Evolutionary conservation across 2,113 vertebrate genomes (phyloP).

Genomic region (Alethe diademata): DNA sequence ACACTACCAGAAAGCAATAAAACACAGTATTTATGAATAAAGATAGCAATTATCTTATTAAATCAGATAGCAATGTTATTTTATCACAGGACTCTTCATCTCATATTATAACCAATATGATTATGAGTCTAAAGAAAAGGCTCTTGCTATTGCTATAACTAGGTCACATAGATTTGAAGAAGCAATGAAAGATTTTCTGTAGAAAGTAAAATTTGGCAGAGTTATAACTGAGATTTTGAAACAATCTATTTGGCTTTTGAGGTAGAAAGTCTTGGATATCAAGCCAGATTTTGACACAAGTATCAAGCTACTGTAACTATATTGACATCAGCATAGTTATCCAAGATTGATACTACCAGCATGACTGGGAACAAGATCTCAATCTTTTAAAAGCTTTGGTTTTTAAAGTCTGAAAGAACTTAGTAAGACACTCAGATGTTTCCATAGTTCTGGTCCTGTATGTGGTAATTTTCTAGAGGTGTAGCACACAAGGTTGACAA

Average conservation of each 20-base stretch:
- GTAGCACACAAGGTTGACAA: background rate
- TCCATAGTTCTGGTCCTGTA: background rate
- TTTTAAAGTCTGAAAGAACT: background rate
- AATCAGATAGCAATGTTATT: conserved; percentile 50
- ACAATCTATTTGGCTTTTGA: background rate
- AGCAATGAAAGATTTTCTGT: background rate
- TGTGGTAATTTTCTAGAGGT: background rate
- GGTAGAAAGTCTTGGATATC: background rate
- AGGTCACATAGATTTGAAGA: conserved; percentile 2
- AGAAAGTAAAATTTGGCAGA: background rate
- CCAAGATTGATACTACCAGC: background rate
- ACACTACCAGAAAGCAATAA: conserved; percentile 55
- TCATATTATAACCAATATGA: conserved; percentile 46
- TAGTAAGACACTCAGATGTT: background rate
- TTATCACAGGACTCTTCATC: conserved; percentile 41
- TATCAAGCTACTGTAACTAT: background rate
- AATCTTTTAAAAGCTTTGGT: background rate
- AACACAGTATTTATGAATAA: conserved; percentile 65
- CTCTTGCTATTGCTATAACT: background rate
- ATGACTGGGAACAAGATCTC: background rate
- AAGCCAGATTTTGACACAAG: background rate
- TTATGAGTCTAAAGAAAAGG: conserved; percentile 33
- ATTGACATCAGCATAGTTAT: background rate
- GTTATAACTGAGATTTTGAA: background rate
- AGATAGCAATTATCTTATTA: conserved; percentile 67